Evolutionary conservation across 2,888 invertebrate genomes (phyloP).

Genomic region (Antitype chi): DNA sequence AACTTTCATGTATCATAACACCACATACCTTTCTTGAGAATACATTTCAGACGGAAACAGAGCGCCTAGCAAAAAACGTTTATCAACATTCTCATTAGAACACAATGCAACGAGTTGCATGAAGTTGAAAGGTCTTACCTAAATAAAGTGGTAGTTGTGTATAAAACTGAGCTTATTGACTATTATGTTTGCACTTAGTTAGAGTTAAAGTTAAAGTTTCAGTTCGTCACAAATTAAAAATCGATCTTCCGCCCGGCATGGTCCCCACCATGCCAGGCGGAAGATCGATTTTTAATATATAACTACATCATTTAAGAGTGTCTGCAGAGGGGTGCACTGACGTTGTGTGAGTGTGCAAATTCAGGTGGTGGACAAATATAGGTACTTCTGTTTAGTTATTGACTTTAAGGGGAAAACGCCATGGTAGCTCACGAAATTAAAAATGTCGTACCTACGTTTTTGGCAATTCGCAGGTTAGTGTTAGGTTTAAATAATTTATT

Average conservation of each 20-base stretch:
- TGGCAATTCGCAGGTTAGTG: too few species aligned
- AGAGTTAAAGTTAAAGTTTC: neutral
- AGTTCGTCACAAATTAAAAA: neutral
- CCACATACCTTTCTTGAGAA: neutral
- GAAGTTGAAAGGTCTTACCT: neutral
- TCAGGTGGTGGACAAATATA: neutral
- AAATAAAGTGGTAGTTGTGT: neutral
- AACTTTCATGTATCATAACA: neutral
- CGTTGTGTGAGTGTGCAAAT: neutral
- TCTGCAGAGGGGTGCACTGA: neutral
- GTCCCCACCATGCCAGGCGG: neutral
- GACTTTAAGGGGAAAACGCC: neutral
- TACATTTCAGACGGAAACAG: too few species aligned
- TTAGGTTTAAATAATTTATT: too few species aligned
- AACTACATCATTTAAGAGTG: neutral
- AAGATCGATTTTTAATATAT: too few species aligned
- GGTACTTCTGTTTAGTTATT: neutral
- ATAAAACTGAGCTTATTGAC: too few species aligned
- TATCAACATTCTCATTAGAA: constrained; percentile 2
- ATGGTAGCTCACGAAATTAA: too few species aligned
- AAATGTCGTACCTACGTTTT: too few species aligned
- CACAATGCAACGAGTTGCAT: neutral
- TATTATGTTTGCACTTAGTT: neutral
- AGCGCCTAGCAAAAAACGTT: constrained; percentile 17
- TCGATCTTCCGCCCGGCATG: neutral